A percentile compares a stretch with the other conserved stretches of the same genome.
phyloP scores from a whole-genome alignment of 2,113 vertebrate genomes.

The Daubentonia madagascariensis region DNA sequence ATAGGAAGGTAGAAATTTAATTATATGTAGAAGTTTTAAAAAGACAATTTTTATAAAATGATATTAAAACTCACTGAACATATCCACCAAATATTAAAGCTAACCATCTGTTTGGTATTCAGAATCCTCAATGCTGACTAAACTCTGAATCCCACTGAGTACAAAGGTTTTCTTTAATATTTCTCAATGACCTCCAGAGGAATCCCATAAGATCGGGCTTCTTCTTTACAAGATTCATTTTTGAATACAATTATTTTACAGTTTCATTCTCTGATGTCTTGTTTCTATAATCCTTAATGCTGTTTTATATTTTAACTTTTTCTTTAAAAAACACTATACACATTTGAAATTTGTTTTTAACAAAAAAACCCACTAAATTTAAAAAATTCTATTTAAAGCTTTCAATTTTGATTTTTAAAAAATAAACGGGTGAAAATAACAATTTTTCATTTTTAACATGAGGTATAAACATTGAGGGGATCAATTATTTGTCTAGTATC shows the following conservation, averaged over 20 bases:
- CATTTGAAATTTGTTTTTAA: constrained; percentile 27
- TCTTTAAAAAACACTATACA: neutral
- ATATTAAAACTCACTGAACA: constrained; percentile 12
- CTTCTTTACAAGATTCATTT: constrained; percentile 26
- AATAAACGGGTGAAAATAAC: neutral
- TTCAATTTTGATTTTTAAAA: neutral
- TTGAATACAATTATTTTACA: neutral
- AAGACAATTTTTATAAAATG: constrained; percentile 8
- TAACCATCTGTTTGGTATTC: neutral
- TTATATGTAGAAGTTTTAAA: neutral
- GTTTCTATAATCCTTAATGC: constrained; percentile 14
- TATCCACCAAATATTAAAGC: neutral
- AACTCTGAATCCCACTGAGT: neutral
- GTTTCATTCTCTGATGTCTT: neutral
- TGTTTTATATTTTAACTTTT: constrained; percentile 20
- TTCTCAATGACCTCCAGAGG: neutral
- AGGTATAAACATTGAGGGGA: neutral
- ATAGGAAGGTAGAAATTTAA: neutral
- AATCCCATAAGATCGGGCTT: neutral
- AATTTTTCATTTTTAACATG: neutral
- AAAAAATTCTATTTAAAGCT: neutral
- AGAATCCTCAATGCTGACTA: neutral
- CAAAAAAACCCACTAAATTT: neutral
- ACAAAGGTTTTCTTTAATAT: neutral
- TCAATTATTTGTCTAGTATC: neutral